Percentiles rank a stretch among this genome's conserved stretches.
These are phyloP conservation scores for Leptopilina clavipes DNA, from an alignment of 1,140 invertebrate species.

Conservation along the genomic window DNA sequence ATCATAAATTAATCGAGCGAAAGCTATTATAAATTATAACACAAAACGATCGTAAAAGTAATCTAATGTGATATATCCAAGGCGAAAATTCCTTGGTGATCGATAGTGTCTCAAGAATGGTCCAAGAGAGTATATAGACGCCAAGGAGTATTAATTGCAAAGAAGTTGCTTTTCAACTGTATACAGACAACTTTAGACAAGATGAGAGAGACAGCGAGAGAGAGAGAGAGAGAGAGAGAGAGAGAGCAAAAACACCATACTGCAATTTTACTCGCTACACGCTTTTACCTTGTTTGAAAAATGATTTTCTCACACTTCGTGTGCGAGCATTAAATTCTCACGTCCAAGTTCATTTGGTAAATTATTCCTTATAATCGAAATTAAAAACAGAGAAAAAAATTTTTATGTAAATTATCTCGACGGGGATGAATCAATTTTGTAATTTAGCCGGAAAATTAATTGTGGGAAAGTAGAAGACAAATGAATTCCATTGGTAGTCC, in stretches of 20 bases:
- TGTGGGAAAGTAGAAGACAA: too few relatives aligned
- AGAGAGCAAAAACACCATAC: neutral
- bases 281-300: neutral
- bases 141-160: constrained; percentile 18
- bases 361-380: too few relatives aligned
- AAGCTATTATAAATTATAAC: constrained; percentile 5
- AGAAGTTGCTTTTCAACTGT: constrained; percentile 3
- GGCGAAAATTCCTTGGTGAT: constrained; percentile 1
- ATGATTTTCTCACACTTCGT: neutral
- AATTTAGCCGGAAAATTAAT: too few relatives aligned
- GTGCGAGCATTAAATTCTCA: neutral
- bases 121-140: neutral
- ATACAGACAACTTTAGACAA: constrained; percentile 12
- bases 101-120: constrained; percentile 25
- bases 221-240: too few relatives aligned
- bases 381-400: too few relatives aligned
- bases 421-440: too few relatives aligned
- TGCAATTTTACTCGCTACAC: constrained; percentile 11
- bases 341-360: neutral
- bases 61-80: constrained; percentile 21
- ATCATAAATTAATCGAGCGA: constrained; percentile 15
- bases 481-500: too few relatives aligned
- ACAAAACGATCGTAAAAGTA: constrained; percentile 18
- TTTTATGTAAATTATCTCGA: too few relatives aligned
- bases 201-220: constrained; percentile 14